These are phyloP conservation scores for Tromatobia lineatoria DNA, from an alignment of 2,888 invertebrate species.

Conservation along the genomic window DNA sequence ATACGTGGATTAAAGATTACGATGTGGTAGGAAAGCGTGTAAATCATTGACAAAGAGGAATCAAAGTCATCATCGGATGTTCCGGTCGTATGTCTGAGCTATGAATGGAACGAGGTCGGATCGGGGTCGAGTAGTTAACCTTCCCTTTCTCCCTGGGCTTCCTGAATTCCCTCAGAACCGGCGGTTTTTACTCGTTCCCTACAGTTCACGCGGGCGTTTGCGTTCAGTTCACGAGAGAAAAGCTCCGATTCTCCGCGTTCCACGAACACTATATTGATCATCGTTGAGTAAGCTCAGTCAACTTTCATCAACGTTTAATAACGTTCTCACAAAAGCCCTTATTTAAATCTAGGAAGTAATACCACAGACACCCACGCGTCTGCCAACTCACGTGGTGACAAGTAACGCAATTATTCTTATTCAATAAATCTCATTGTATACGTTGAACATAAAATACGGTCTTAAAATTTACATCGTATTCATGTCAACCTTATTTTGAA, in stretches of 20 bases:
- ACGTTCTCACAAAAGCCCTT: constrained; percentile 19
- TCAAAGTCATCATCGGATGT: constrained; percentile 61
- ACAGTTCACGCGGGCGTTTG: constrained; percentile 41
- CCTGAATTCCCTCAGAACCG: constrained; percentile 24
- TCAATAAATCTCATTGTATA: not conserved
- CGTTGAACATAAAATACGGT: not conserved
- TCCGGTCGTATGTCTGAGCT: constrained; percentile 53
- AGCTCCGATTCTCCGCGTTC: constrained; percentile 48
- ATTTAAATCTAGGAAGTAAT: constrained; percentile 12
- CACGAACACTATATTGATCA: constrained; percentile 39
- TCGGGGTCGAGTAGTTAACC: constrained; percentile 62
- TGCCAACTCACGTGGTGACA: not conserved
- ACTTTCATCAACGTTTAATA: constrained; percentile 33
- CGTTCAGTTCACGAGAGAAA: constrained; percentile 45
- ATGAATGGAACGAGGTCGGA: constrained; percentile 64
- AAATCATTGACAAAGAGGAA: constrained; percentile 30
- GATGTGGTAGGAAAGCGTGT: constrained; percentile 30
- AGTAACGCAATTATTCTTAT: not conserved
- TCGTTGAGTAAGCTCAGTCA: constrained; percentile 32
- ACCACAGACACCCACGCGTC: not conserved
- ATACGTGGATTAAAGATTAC: not conserved
- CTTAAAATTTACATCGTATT: not conserved
- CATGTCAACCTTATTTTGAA: not conserved
- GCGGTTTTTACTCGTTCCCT: constrained; percentile 41
- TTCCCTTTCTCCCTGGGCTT: constrained; percentile 32